Evolutionary conservation across 2,113 vertebrate genomes (phyloP).

Genomic region (Otis tarda): DNA sequence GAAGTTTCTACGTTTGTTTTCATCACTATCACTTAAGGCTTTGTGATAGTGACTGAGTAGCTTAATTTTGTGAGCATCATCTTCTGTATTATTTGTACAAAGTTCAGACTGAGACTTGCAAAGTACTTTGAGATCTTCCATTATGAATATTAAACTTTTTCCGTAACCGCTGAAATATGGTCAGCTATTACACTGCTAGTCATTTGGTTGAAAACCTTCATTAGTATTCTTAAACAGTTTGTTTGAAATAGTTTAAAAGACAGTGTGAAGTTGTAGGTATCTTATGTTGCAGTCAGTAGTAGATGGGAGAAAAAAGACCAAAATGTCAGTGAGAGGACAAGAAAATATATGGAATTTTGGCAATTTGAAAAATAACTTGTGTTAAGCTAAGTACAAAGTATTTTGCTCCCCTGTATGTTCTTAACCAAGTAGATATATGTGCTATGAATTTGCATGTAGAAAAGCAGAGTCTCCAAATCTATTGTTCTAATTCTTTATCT

Average conservation of each 20-base stretch:
- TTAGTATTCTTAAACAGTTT: background rate
- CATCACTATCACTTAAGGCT: background rate
- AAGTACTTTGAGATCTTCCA: background rate
- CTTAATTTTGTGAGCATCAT: background rate
- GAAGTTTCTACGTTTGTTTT: background rate
- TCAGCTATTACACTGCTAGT: background rate
- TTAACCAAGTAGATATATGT: background rate
- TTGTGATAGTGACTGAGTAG: background rate
- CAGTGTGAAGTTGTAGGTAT: background rate
- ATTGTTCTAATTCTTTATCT: background rate
- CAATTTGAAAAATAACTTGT: background rate
- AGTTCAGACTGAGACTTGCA: background rate
- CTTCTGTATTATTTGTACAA: background rate
- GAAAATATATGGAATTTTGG: background rate
- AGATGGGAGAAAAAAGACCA: background rate
- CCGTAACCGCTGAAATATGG: background rate
- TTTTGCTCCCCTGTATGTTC: background rate
- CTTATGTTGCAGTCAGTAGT: background rate
- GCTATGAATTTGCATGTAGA: background rate
- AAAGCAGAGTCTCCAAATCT: background rate
- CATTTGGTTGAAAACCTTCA: background rate
- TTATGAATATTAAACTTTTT: background rate
- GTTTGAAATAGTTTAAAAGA: background rate
- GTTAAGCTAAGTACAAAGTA: background rate
- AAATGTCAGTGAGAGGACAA: background rate